Conservation (phyloP, 1,140 invertebrate genomes). For the Drosophila athabasca region DNA sequence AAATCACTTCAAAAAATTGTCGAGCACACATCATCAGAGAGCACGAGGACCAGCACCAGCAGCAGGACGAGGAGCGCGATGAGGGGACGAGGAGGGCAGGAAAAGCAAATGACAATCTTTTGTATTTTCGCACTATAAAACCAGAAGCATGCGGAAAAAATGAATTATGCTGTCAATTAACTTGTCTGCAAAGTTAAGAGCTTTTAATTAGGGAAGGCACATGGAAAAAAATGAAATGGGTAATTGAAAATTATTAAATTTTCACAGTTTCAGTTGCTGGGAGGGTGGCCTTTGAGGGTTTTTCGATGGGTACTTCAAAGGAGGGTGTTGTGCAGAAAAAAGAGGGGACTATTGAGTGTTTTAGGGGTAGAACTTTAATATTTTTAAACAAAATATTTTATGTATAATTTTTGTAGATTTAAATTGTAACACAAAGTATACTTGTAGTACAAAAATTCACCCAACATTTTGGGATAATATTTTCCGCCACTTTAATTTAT, state of each 20-base stretch:
- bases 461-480: no score
- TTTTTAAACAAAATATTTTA: no score
- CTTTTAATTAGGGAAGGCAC: conserved; percentile 43
- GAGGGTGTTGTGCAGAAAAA: no score
- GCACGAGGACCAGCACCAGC: neutral
- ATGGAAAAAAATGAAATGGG: neutral
- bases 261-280: neutral
- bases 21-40: conserved; percentile 18
- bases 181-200: conserved; percentile 53
- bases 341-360: no score
- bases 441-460: no score
- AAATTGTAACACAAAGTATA: no score
- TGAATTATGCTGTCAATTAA: conserved; percentile 47
- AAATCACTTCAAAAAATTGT: conserved; percentile 69
- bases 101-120: conserved; percentile 45
- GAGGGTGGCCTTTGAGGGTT: neutral
- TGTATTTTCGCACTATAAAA: conserved; percentile 42
- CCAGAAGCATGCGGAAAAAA: conserved; percentile 7
- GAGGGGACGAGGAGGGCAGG: no score
- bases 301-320: no score
- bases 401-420: no score
- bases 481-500: no score
- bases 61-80: neutral
- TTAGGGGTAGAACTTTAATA: no score
- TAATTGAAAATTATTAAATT: conserved; percentile 30